Evolutionary conservation across 2,113 vertebrate genomes (phyloP).

Genomic region (Prochilodus magdalenae): DNA sequence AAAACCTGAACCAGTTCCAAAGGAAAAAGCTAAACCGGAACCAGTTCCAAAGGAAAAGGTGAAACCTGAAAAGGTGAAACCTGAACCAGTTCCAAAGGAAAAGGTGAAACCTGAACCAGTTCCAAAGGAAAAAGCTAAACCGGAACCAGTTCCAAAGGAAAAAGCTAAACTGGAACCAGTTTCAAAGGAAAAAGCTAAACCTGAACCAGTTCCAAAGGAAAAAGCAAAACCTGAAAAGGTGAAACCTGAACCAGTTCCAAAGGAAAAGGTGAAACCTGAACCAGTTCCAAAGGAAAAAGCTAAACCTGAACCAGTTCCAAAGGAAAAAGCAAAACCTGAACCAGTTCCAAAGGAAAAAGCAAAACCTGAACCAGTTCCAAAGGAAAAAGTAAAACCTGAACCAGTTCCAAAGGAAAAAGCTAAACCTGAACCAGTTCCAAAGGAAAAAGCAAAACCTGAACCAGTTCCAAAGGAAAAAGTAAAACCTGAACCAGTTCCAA

Average conservation of each 20-base stretch:
- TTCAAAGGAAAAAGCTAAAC: conserved; percentile 38
- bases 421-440: conserved; percentile 41
- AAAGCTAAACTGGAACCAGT: conserved; percentile 12
- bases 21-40: conserved; percentile 18
- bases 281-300: conserved; percentile 21
- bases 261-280: neutral
- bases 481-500: conserved; percentile 23
- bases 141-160: conserved; percentile 26
- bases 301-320: conserved; percentile 6
- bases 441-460: conserved; percentile 3
- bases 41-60: conserved; percentile 4
- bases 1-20: conserved; percentile 27
- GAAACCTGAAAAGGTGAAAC: conserved; percentile 14
- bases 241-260: conserved; percentile 40
- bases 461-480: conserved; percentile 12
- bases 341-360: conserved; percentile 12
- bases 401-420: conserved; percentile 49
- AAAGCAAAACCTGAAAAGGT: neutral
- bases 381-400: conserved; percentile 30
- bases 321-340: conserved; percentile 30
- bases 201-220: neutral
- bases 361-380: conserved; percentile 4
- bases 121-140: neutral
- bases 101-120: conserved; percentile 39
- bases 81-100: conserved; percentile 24